Evolutionary conservation across 2,113 vertebrate species (phyloP).

Genomic region (Eclectus roratus): DNA sequence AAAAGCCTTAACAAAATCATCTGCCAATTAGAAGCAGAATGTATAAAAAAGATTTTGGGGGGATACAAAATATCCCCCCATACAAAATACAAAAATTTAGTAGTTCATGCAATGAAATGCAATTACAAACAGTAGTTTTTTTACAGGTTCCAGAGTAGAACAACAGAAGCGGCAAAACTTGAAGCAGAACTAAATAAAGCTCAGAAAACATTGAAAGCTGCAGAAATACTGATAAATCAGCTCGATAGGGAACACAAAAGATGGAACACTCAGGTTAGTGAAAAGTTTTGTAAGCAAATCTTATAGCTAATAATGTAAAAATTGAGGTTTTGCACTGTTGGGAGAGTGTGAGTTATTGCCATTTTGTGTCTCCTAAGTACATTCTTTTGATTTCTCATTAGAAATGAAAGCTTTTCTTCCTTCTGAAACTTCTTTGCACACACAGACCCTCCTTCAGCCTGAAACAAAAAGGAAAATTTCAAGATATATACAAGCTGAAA

Average conservation of each 20-base stretch:
- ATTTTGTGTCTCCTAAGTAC: not conserved
- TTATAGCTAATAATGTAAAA: not conserved
- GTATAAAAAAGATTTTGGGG: not conserved
- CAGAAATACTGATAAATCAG: conserved; percentile 89
- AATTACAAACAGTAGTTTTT: conserved; percentile 13
- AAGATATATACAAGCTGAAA: not conserved
- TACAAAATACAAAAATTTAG: not conserved
- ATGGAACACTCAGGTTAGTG: conserved; percentile 91
- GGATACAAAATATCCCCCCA: too few species aligned
- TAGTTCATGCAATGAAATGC: not conserved
- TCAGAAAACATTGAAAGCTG: conserved; percentile 90
- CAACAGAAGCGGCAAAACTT: conserved; percentile 93
- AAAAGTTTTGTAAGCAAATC: not conserved
- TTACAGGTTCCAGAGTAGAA: conserved; percentile 90
- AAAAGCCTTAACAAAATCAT: not conserved
- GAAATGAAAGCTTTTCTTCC: not conserved
- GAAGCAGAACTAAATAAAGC: conserved; percentile 92
- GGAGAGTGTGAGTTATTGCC: not conserved
- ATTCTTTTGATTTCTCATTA: not conserved
- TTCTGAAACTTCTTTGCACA: not conserved
- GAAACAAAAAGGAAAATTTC: not conserved
- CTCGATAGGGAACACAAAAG: conserved; percentile 91
- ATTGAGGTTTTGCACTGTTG: not conserved
- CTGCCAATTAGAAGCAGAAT: not conserved
- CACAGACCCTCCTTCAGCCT: not conserved